Evolutionary conservation across 2,888 invertebrate species (phyloP), one percentile per base, ranked within the genome.

Genomic region (Eurytoma californica): DNA sequence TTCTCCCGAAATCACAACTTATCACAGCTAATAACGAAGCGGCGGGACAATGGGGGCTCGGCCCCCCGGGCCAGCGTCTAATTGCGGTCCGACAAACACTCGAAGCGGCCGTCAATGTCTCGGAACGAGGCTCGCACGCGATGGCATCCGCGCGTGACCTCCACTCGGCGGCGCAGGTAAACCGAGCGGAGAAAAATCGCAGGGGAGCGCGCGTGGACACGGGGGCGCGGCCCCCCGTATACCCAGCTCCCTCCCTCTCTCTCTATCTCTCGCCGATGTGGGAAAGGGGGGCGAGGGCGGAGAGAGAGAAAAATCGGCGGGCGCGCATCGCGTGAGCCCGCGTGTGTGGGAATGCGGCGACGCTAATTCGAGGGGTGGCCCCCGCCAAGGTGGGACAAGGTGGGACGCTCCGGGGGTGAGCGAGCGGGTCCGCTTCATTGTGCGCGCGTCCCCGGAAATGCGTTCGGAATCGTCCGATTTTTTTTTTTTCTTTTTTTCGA

Each of bases 221-320:
- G 39, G 39, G 39, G 39, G 39, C 39, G 39, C 39, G 39, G 39
- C 39, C 39, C 39, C 39, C 39, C 9, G 2, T 24, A 24, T 24
- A 24, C 24, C 1, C 1, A 24, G 24, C 39, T 7, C 39, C 9
- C 39, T 2, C 9, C 1, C 39, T 39, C 39, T 39, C 39, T 39
- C 39, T 39, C 39, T 39, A 2, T 39, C 39, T 39, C 39, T 39
- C 39, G 39, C 39, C 39, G 39, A 73, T 73, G 58, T 73, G 73
- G 66, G 73, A 73, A 73, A 73, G 53, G 53, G 73, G 28, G 67
- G 58, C 20, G 63, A 30, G 51, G 61, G 47, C 30, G 55, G 75
- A 88, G 88, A 88, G 88, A 88, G 88, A 88, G 88, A 86, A 89
- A 90, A 90, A 88, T 87, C 88, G 87, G 86, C 86, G 84, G 84